Evolutionary conservation across 2,113 vertebrate species (phyloP).

Genomic region (Callithrix jacchus): DNA sequence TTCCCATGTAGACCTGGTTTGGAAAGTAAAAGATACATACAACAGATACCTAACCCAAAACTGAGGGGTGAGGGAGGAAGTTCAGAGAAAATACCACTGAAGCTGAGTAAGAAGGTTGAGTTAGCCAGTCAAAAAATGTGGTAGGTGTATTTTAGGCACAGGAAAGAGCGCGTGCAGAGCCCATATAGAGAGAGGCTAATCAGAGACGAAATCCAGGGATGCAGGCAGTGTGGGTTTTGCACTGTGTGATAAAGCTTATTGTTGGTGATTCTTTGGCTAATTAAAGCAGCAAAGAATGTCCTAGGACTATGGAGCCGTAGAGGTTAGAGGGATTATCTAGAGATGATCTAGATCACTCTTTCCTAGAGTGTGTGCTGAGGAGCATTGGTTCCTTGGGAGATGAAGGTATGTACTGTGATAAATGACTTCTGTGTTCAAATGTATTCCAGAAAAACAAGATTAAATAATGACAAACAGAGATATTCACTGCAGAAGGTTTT

Average conservation of each 20-base stretch:
- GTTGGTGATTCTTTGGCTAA: not conserved
- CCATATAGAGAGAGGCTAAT: not conserved
- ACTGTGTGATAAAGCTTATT: not conserved
- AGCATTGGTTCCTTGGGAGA: not conserved
- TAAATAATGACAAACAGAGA: not conserved
- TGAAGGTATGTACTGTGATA: not conserved
- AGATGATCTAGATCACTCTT: not conserved
- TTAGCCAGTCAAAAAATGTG: not conserved
- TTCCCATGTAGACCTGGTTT: not conserved
- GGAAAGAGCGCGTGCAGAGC: not conserved
- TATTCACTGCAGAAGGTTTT: not conserved
- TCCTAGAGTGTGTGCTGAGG: not conserved
- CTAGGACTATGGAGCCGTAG: not conserved
- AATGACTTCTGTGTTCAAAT: not conserved
- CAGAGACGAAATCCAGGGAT: not conserved
- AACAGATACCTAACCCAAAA: not conserved
- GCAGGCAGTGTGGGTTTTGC: fast-evolving
- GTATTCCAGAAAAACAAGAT: not conserved
- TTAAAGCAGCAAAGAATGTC: not conserved
- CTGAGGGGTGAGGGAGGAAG: not conserved
- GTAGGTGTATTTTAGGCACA: not conserved
- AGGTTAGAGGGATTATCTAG: not conserved
- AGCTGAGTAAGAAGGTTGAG: not conserved
- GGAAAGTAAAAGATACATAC: constrained; percentile 10
- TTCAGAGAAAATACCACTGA: not conserved